A percentile compares a stretch with the other conserved stretches of the same genome.
Conservation (phyloP, 2,888 invertebrate genomes). For the Morpho achilles region DNA sequence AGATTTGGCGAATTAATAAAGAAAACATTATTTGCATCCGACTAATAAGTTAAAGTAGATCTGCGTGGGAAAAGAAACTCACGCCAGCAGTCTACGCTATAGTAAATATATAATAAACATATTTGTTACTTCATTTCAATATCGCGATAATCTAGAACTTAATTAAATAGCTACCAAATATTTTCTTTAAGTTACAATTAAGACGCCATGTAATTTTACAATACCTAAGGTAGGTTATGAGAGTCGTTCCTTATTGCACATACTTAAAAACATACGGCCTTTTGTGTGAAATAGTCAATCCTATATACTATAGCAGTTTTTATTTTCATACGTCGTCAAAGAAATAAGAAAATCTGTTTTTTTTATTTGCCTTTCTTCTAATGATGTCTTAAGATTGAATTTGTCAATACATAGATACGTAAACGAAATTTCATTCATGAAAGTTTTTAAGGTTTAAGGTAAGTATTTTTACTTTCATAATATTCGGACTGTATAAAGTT, state of each 20-base stretch:
- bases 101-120: slow-evolving; percentile 32
- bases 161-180: slow-evolving; percentile 70
- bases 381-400: too few species aligned
- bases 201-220: slow-evolving; percentile 62
- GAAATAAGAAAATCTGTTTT: too few species aligned
- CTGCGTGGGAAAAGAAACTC: slow-evolving; percentile 35
- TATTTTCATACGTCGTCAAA: background rate
- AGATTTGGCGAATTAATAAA: slow-evolving; percentile 20
- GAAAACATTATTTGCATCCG: slow-evolving; percentile 24
- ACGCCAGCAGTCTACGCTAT: slow-evolving; percentile 46
- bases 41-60: slow-evolving; percentile 30
- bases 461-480: too few species aligned
- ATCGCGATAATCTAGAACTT: slow-evolving; percentile 58
- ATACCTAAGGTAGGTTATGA: slow-evolving; percentile 33
- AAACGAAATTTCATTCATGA: too few species aligned
- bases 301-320: too few species aligned
- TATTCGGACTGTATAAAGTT: too few species aligned
- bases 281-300: too few species aligned
- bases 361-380: too few species aligned
- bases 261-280: slow-evolving; percentile 13
- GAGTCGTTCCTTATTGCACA: slow-evolving; percentile 38
- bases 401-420: too few species aligned
- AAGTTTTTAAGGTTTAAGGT: too few species aligned
- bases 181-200: slow-evolving; percentile 60
- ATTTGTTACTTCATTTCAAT: slow-evolving; percentile 40